phyloP scores from a whole-genome alignment of 2,797 vertebrate genomes.

The Sorex maritimensis region DNA sequence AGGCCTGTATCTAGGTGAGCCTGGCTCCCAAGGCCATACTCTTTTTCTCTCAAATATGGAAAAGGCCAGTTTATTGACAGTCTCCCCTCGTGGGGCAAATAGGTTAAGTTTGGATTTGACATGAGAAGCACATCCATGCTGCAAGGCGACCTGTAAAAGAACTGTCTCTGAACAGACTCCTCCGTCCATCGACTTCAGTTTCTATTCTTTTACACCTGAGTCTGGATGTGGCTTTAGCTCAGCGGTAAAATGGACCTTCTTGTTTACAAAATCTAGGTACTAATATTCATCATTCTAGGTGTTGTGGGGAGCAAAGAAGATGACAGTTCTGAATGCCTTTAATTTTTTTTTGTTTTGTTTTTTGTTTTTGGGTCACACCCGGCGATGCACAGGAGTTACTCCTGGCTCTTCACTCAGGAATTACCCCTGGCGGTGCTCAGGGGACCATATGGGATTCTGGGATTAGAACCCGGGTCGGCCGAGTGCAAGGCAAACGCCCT shows the following conservation, averaged over 20 bases:
- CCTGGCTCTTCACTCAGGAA: no score
- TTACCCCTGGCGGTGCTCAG: no score
- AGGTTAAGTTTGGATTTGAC: neutral
- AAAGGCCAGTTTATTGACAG: conserved; percentile 21
- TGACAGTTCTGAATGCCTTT: neutral
- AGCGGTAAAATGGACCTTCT: neutral
- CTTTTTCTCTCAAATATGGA: neutral
- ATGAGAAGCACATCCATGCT: conserved; percentile 6
- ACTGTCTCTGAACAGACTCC: neutral
- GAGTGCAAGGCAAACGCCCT: no score
- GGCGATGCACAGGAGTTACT: no score
- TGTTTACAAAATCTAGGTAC: conserved; percentile 28
- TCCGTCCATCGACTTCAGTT: neutral
- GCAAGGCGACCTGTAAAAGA: neutral
- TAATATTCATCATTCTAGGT: neutral
- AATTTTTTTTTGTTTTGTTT: no score
- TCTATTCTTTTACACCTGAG: neutral
- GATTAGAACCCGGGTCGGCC: no score
- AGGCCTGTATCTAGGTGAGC: neutral
- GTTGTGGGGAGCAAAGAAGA: neutral
- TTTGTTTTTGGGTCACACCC: no score
- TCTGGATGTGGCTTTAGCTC: neutral
- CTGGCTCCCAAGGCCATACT: neutral
- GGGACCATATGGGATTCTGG: no score
- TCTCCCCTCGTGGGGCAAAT: neutral